phyloP scores from a whole-genome alignment of 2,888 invertebrate species.

The Megastigmus dorsalis region DNA sequence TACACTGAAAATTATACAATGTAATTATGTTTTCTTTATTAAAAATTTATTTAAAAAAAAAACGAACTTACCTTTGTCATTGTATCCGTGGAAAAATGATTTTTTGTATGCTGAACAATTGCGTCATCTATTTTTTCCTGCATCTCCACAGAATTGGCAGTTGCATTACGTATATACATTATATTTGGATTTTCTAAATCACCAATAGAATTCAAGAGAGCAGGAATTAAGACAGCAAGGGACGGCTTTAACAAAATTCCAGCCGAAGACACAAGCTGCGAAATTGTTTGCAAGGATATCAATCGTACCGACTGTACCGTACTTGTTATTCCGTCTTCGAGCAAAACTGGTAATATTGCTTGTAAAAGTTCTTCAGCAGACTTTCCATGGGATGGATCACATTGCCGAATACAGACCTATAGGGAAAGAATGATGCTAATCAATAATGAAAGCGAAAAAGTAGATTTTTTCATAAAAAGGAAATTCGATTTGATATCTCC shows the following conservation, averaged over 20 bases:
- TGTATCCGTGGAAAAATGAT: constrained; percentile 92
- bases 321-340: constrained; percentile 87
- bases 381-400: constrained; percentile 83
- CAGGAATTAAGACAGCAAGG: constrained; percentile 86
- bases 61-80: constrained; percentile 81
- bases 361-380: constrained; percentile 83
- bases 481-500: background rate
- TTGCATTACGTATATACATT: constrained; percentile 82
- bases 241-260: constrained; percentile 88
- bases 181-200: constrained; percentile 83
- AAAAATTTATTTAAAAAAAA: constrained; percentile 24
- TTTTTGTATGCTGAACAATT: constrained; percentile 87
- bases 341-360: constrained; percentile 86
- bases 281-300: constrained; percentile 89
- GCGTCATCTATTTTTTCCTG: constrained; percentile 87
- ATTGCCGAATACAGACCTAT: constrained; percentile 83
- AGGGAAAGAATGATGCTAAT: too few species aligned
- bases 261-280: constrained; percentile 89
- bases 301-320: constrained; percentile 86
- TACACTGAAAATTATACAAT: constrained; percentile 74
- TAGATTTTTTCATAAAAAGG: constrained; percentile 2
- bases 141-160: constrained; percentile 82
- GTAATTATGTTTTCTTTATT: background rate
- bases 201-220: constrained; percentile 89
- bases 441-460: constrained; percentile 61